Conservation (phyloP, 2,888 invertebrate species). For the Troides oblongomaculatus region DNA sequence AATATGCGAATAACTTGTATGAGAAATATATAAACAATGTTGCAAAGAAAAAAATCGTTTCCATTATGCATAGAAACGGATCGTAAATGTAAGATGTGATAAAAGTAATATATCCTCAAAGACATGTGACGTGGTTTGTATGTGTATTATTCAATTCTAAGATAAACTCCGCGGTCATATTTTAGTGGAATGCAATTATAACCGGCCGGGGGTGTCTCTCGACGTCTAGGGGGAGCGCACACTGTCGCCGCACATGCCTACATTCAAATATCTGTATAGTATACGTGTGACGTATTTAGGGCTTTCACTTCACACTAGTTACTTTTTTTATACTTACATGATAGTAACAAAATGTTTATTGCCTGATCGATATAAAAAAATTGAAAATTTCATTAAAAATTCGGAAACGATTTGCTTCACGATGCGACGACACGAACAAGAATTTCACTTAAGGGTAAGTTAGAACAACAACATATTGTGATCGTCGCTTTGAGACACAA, state of each 20-base stretch:
- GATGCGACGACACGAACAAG: no score
- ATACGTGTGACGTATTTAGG: constrained; percentile 48
- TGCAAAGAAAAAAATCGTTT: background rate
- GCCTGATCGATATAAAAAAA: no score
- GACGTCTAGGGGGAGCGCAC: constrained; percentile 52
- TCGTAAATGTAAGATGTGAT: constrained; percentile 18
- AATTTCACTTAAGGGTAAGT: no score
- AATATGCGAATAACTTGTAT: background rate
- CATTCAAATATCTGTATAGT: constrained; percentile 58
- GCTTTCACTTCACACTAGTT: constrained; percentile 41
- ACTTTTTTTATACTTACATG: no score
- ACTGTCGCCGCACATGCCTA: constrained; percentile 50
- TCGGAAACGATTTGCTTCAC: no score
- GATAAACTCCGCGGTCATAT: constrained; percentile 54
- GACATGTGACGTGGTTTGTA: constrained; percentile 20
- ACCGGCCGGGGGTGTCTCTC: constrained; percentile 58
- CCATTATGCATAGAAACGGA: constrained; percentile 8
- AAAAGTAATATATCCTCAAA: constrained; percentile 21
- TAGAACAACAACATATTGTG: no score
- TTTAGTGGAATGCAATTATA: constrained; percentile 78
- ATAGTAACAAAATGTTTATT: no score
- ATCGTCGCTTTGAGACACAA: no score
- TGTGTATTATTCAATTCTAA: constrained; percentile 29
- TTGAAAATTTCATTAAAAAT: no score
- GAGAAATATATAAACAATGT: constrained; percentile 7